Evolutionary conservation across 2,797 vertebrate genomes (phyloP).

Genomic region (Pseudocheirus occidentalis): DNA sequence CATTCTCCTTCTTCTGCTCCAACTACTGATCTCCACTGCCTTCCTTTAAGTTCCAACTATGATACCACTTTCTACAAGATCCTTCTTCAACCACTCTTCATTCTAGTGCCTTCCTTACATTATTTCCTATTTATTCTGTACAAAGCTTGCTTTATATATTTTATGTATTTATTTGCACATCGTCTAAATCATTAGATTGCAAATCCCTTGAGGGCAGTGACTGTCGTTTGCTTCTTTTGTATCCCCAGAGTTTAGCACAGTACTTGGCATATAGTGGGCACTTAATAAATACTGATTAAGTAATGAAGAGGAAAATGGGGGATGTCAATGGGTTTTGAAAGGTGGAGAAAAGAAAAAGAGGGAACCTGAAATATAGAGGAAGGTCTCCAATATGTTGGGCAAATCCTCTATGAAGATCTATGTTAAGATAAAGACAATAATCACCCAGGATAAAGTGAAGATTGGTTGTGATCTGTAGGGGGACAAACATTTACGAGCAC

Average conservation of each 20-base stretch:
- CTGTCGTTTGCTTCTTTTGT: too few species aligned
- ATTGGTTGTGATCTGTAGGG: neutral
- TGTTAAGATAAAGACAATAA: neutral
- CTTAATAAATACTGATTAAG: neutral
- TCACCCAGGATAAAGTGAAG: neutral
- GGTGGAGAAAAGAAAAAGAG: neutral
- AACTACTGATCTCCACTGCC: too few species aligned
- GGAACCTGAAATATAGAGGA: neutral
- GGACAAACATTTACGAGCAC: neutral
- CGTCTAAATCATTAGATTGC: too few species aligned
- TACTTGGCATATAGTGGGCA: neutral
- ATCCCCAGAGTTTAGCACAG: neutral
- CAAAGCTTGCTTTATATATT: too few species aligned
- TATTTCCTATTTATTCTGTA: too few species aligned
- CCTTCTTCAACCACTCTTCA: too few species aligned
- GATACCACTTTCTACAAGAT: too few species aligned
- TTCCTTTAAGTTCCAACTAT: too few species aligned
- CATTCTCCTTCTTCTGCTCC: too few species aligned
- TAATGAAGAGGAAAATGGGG: neutral
- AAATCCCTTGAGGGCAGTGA: too few species aligned
- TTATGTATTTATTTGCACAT: too few species aligned
- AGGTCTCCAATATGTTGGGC: neutral
- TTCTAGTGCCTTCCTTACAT: too few species aligned
- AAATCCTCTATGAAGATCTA: neutral
- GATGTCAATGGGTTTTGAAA: neutral